Base-by-base conservation (phyloP, 2,888 invertebrate species). In the Molorchus minor region DNA sequence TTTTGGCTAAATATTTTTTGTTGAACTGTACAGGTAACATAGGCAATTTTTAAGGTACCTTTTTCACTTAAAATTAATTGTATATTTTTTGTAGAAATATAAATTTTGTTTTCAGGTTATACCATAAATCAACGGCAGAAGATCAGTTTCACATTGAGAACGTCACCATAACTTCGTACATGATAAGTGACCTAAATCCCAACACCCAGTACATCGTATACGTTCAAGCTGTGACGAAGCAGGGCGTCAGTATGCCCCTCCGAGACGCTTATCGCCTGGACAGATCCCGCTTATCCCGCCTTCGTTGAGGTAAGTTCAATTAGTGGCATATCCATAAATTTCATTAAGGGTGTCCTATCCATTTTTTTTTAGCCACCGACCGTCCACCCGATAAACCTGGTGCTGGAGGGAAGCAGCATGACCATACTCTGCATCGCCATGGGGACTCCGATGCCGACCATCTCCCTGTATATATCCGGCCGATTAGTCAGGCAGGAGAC, bases 321-420 rank as follows among this genome's bases (percentile, higher is more conserved):
- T n/a, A n/a, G n/a, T n/a, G n/a, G n/a, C n/a, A n/a, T n/a, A n/a
- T n/a, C n/a, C n/a, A n/a, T n/a, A n/a, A n/a, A n/a, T 43, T 49
- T 56, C 45, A 41, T 58, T 54, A 49, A 56, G 41, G 40, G 49
- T 49, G 29, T 30, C 30, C 21, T n/a, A 30, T 43, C 20, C 10
- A 16, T 46, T 30, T 20, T 30, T 43, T 56, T 71, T 54, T 81
- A 92, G 92, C 89, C 92, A 0, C 93, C 93, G 0, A 89, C 92
- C 0, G 88, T 94, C 38, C 92, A 93, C 77, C 93, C 93, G 0
- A 88, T 91, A 46, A 92, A 91, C 79, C 83, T 92, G 68, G 88
- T 93, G 35, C 87, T 92, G 55, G 93, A 94, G 81, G 93, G 93
- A 0, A 89, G 91, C 71, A 91, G 91, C 62, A 93, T 94, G 90